Evolutionary conservation across 1,140 invertebrate genomes (phyloP), one percentile per base, ranked within the genome.

Genomic region (Delia radicum): DNA sequence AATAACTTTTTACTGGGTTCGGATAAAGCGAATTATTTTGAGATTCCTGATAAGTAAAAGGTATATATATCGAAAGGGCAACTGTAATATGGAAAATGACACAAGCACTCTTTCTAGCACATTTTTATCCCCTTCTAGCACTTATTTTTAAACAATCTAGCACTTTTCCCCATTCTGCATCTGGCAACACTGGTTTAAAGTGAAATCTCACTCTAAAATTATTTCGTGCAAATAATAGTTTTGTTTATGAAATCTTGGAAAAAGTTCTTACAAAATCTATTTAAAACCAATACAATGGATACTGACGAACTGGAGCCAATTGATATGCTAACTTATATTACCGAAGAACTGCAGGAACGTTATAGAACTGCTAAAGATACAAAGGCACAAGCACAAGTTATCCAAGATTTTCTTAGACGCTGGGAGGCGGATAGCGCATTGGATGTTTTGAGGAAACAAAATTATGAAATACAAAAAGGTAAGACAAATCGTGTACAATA

Each of bases 341-440:
- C 82, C 3, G 82, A 84, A 28, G 78, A 84, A 6, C 48, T 84
- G 4, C 79, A 80, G n/a, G 73, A 79, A 72, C 72, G 76, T 6
- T 81, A 79, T n/a, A 28, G n/a, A 24, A 18, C 37, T 2, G 76
- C 42, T 3, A 77, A 28, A 4, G 63, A 42, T 24, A 42, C 33
- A 6, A 24, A 48, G 7, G 72, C 78, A n/a, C 79, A 74, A 63
- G 61, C 62, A 5, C 79, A 81, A 74, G 31, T 81, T 8, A 75
- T 83, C 46, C 71, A 73, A 10, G 79, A 82, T 2, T 83, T 80
- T 71, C 67, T 83, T 10, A 76, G 75, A 2, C 76, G 80, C 1
- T 83, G 80, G 80, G 78, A 81, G 6, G 48, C 73, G n/a, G 82
- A 83, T 62, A 74, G 15, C 28, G 80, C 82, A 7, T 78, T 83